A percentile compares a stretch with the other conserved stretches of the same genome.
These are phyloP conservation scores for Galaxias olidus DNA, from an alignment of 2,797 vertebrate genomes.

Conservation along the genomic window DNA sequence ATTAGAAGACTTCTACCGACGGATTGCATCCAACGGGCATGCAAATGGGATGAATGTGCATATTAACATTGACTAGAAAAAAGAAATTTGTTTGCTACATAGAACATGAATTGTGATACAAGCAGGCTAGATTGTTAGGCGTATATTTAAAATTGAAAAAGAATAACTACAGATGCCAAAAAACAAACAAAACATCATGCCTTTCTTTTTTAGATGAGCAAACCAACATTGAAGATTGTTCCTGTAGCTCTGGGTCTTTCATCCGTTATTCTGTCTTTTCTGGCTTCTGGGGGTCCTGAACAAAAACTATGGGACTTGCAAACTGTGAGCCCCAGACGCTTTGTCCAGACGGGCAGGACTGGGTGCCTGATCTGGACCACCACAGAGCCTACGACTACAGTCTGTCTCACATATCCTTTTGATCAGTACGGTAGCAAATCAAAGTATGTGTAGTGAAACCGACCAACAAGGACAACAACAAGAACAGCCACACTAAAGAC, in stretches of 20 bases:
- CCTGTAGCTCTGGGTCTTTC: conserved; percentile 45
- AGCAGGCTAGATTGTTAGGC: conserved; percentile 17
- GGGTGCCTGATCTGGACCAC: conserved; percentile 46
- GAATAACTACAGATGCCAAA: conserved; percentile 71
- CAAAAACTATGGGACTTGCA: conserved; percentile 52
- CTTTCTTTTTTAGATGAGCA: conserved; percentile 57
- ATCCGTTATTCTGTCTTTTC: conserved; percentile 19
- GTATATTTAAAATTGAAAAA: conserved; percentile 58
- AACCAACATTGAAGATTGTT: conserved; percentile 43
- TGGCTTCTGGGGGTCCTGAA: conserved; percentile 36
- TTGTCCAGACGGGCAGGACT: neutral
- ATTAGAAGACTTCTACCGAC: conserved; percentile 32
- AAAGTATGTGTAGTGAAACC: conserved; percentile 57
- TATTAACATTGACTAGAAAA: conserved; percentile 36
- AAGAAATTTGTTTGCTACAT: conserved; percentile 48
- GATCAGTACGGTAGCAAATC: conserved; percentile 73
- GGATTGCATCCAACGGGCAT: conserved; percentile 53
- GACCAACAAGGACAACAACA: conserved; percentile 44
- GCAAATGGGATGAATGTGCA: conserved; percentile 66
- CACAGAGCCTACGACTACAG: conserved; percentile 35
- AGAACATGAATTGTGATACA: conserved; percentile 64
- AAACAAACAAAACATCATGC: conserved; percentile 49
- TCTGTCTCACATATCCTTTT: conserved; percentile 55
- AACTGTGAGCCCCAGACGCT: neutral
- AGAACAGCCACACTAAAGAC: conserved; percentile 66